A percentile compares a stretch with the other conserved stretches of the same genome.
Evolutionary conservation across 92 coral and sea anemone species (phyloP).

Genomic region (Epizoanthus scotinus): DNA sequence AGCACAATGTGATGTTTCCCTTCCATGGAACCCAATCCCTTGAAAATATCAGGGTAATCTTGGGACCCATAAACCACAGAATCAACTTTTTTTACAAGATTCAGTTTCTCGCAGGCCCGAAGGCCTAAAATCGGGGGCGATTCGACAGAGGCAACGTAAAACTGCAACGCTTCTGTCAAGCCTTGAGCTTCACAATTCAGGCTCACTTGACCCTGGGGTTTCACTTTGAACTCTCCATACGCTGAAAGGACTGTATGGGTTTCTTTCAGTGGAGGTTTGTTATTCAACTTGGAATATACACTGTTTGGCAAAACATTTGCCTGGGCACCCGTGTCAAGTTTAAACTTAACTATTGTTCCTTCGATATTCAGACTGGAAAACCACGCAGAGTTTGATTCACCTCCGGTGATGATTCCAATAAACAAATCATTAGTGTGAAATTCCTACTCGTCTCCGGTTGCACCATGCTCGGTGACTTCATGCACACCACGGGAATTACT

Average conservation of each 20-base stretch:
- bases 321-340: constrained; percentile 40
- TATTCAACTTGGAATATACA: constrained; percentile 29
- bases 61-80: background rate
- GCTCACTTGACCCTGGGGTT: constrained; percentile 40
- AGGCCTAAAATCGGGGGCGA: constrained; percentile 7
- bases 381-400: constrained; percentile 33
- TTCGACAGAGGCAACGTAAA: background rate
- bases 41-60: constrained; percentile 41
- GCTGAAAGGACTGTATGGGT: constrained; percentile 39
- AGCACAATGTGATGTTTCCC: constrained; percentile 42
- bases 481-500: constrained; percentile 13
- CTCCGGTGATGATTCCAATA: constrained; percentile 42
- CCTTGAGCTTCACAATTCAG: constrained; percentile 19
- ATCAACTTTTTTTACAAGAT: constrained; percentile 13
- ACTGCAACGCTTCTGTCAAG: background rate
- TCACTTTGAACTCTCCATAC: constrained; percentile 48
- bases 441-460: constrained; percentile 19
- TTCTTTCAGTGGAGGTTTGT: constrained; percentile 37
- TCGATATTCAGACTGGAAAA: constrained; percentile 26
- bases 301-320: constrained; percentile 34
- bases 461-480: constrained; percentile 31
- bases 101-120: background rate
- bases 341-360: constrained; percentile 31
- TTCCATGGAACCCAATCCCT: constrained; percentile 43
- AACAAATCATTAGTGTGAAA: constrained; percentile 8